Base-by-base conservation (phyloP, 2,888 invertebrate genomes). In the Chaetoderma sp. region DNA sequence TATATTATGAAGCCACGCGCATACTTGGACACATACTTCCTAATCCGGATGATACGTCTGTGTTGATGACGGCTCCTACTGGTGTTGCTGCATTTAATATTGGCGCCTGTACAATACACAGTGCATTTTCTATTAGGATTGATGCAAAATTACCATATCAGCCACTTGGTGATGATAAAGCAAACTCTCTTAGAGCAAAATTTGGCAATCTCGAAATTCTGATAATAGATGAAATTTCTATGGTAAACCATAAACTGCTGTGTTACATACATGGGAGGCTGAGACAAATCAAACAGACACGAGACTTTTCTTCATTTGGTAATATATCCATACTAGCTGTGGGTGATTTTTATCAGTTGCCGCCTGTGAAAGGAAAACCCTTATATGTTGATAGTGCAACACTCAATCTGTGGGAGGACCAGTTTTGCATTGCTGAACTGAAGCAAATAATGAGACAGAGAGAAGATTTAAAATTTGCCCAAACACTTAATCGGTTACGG, bases 281-380 rank as follows among this genome's bases (percentile, higher is more conserved):
- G n/a, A 21, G 30, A 25, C 70, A 67, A 39, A 67, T 67, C 4
- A 70, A 67, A 42, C 52, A 59, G 21, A 55, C 33, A 10, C 21
- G 36, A 21, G 57, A 60, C 28, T 5, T 56, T 60, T 28, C 18
- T 18, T 47, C 36, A 25, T 70, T 69, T 23, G 57, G 60, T 1
- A 32, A 63, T 13, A 10, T 70, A 21, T 54, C 63, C 3, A 27
- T 64, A 1, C 18, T 64, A 23, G 27, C 42, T 8, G 30, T 60
- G 18, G 70, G 67, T 18, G 70, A 70, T 39, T 70, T 70, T 33
- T 70, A 59, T 50, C 64, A 42, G 45, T 39, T 60, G n/a, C 30
- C 55, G 32, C 67, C 70, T 18, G 67, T 67, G 2, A 60, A 58
- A 44, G 49, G 32, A 4, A 57, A n/a, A 49, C n/a, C 21, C 28